Conservation (phyloP, 2,888 invertebrate species). For the Catocala fraxini region DNA sequence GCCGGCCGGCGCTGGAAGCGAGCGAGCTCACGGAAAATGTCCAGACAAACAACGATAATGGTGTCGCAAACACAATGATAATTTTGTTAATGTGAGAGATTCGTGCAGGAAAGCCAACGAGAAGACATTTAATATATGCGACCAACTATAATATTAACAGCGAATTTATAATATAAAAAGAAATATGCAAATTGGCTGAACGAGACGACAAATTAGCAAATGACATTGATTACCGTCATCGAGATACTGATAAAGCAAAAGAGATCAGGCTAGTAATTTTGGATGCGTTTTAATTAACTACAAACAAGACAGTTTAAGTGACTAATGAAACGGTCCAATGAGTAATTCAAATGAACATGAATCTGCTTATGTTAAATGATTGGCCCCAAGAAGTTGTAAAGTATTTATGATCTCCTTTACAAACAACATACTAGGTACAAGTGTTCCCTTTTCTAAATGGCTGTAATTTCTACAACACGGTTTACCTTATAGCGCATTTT, state of each 20-base stretch:
- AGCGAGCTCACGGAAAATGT: constrained; percentile 79
- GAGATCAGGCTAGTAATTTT: constrained; percentile 65
- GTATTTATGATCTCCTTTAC: constrained; percentile 31
- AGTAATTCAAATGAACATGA: constrained; percentile 79
- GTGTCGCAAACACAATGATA: constrained; percentile 67
- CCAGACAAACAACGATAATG: constrained; percentile 82
- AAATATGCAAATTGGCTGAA: constrained; percentile 38
- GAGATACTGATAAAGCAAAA: constrained; percentile 44
- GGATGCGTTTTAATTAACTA: constrained; percentile 81
- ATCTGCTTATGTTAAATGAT: constrained; percentile 63
- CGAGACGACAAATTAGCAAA: constrained; percentile 35
- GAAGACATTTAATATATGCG: constrained; percentile 60
- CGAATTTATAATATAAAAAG: constrained; percentile 35
- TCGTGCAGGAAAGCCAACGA: constrained; percentile 55
- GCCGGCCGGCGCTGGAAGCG: constrained; percentile 82
- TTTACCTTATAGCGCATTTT: constrained; percentile 68
- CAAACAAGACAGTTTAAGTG: constrained; percentile 74
- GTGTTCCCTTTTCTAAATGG: constrained; percentile 56
- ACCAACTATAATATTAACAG: constrained; percentile 46
- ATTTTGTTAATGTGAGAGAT: constrained; percentile 49
- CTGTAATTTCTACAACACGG: constrained; percentile 65
- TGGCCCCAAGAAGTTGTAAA: constrained; percentile 33
- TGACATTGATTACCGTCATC: constrained; percentile 39
- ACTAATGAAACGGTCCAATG: constrained; percentile 80
- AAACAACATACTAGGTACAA: constrained; percentile 36